Conservation (phyloP, 2,888 invertebrate species). For the Hydrotaea diabolus region DNA sequence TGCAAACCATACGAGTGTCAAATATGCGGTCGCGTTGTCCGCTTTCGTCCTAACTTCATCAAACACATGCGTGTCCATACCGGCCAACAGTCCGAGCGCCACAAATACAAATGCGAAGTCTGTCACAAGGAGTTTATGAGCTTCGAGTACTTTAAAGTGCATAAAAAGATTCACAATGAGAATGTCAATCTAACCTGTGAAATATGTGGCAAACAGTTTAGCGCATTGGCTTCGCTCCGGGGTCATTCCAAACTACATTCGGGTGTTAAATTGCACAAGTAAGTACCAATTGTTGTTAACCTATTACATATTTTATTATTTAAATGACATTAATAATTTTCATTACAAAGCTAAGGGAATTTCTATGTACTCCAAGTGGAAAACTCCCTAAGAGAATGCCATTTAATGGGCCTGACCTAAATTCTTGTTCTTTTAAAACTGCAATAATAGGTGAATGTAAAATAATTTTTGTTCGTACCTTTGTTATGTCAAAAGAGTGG, state of each 20-base stretch:
- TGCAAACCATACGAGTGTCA: conserved; percentile 81
- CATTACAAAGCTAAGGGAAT: not conserved
- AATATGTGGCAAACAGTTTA: conserved; percentile 82
- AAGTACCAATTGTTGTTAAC: conserved; percentile 64
- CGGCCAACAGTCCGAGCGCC: conserved; percentile 79
- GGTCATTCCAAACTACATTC: conserved; percentile 80
- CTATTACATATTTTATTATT: not conserved
- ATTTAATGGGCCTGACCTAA: too few species aligned
- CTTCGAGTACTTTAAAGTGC: conserved; percentile 83
- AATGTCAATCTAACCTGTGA: conserved; percentile 82
- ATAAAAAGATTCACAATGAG: conserved; percentile 83
- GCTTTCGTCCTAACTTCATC: conserved; percentile 80
- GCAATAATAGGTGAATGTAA: too few species aligned
- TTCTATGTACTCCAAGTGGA: too few species aligned
- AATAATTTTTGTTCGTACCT: too few species aligned
- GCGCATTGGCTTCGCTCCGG: conserved; percentile 79
- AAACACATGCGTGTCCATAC: conserved; percentile 81
- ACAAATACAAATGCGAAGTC: conserved; percentile 82
- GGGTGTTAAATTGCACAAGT: conserved; percentile 80
- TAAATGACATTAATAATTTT: not conserved
- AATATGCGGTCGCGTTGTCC: conserved; percentile 80
- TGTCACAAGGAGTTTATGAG: conserved; percentile 83
- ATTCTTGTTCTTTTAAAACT: too few species aligned
- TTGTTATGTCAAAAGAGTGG: too few species aligned
- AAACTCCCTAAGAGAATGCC: too few species aligned